These are phyloP conservation scores for Poecile montanus DNA, from an alignment of 2,797 vertebrate genomes.

Conservation along the genomic window DNA sequence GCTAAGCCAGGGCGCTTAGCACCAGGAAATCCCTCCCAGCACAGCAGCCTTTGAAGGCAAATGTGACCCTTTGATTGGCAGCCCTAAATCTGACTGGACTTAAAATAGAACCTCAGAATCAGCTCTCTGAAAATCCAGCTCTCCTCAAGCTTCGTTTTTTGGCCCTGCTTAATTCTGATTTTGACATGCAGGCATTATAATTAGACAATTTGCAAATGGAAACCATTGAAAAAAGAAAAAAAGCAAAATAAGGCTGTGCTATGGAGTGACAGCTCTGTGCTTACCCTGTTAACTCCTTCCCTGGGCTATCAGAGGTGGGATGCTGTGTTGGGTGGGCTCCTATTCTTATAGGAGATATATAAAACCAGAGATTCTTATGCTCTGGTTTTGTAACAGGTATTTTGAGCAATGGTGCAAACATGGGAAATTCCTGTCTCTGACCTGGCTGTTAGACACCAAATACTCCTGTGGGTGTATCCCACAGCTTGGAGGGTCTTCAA, in stretches of 20 bases:
- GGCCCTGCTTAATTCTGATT: neutral
- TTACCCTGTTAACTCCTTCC: neutral
- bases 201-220: neutral
- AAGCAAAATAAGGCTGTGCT: neutral
- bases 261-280: neutral
- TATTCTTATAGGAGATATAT: neutral
- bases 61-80: constrained; percentile 36
- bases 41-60: constrained; percentile 13
- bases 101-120: neutral
- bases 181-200: neutral
- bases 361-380: neutral
- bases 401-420: neutral
- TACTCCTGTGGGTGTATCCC: neutral
- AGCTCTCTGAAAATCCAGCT: neutral
- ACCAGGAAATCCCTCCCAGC: constrained; percentile 14
- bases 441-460: neutral
- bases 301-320: neutral
- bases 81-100: constrained; percentile 4
- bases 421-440: neutral
- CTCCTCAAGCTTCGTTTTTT: neutral
- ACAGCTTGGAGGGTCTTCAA: rapidly evolving
- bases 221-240: neutral
- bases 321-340: neutral
- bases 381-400: neutral
- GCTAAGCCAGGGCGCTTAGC: neutral